Conservation (phyloP, 2,888 invertebrate genomes). For the Apoderus coryli region DNA sequence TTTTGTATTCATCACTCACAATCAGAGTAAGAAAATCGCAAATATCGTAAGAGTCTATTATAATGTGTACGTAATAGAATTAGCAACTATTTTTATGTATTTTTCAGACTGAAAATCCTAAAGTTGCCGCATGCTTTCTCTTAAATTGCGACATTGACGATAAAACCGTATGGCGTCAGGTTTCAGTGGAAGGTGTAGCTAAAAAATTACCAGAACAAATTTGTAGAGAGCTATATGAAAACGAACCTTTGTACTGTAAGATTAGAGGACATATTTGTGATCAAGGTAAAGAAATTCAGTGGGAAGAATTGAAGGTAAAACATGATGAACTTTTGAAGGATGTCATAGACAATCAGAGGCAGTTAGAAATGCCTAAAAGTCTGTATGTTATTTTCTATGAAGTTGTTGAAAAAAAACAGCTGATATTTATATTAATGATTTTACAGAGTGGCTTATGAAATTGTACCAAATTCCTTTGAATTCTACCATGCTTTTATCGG, state of each 20-base stretch:
- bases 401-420: slow-evolving; percentile 2
- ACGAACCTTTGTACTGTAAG: slow-evolving; percentile 31
- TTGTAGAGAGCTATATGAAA: slow-evolving; percentile 30
- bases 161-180: slow-evolving; percentile 1
- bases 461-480: slow-evolving; percentile 33
- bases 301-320: slow-evolving; percentile 32
- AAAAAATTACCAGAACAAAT: slow-evolving; percentile 25
- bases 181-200: slow-evolving; percentile 30
- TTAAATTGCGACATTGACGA: slow-evolving; percentile 31
- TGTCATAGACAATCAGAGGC: slow-evolving; percentile 21
- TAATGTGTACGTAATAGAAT: too few relatives aligned
- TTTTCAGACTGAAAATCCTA: slow-evolving; percentile 30
- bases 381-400: slow-evolving; percentile 27
- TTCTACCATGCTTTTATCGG: slow-evolving; percentile 33
- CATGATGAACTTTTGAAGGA: slow-evolving; percentile 32
- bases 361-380: slow-evolving; percentile 33
- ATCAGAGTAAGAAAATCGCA: slow-evolving; percentile 31
- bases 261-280: slow-evolving; percentile 34
- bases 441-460: slow-evolving; percentile 35
- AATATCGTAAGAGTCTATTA: slow-evolving; percentile 37
- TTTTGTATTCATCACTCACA: slow-evolving; percentile 35
- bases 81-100: slow-evolving; percentile 5
- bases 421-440: slow-evolving; percentile 7
- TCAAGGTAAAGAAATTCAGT: slow-evolving; percentile 32
- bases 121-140: slow-evolving; percentile 32